Percentiles rank a stretch among this genome's conserved stretches.
Conservation (phyloP, 2,888 invertebrate genomes). For the Taenaris catops region DNA sequence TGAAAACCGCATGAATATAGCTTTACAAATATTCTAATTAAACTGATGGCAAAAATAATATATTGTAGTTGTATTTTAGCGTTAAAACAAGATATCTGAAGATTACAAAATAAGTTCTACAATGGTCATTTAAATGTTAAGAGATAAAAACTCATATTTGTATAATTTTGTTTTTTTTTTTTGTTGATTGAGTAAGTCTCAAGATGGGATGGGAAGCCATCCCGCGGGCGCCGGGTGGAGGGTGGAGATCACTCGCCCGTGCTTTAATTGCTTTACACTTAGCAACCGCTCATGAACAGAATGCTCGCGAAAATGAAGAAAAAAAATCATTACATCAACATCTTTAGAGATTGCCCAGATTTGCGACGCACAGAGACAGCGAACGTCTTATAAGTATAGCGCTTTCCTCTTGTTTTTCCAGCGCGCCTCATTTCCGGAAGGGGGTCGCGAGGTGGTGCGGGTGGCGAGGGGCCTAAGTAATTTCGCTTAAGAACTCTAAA, state of each 20-base stretch:
- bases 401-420: constrained; percentile 78
- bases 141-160: constrained; percentile 22
- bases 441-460: constrained; percentile 59
- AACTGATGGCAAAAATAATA: too few relatives aligned
- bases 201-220: constrained; percentile 35
- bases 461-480: constrained; percentile 82
- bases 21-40: too few relatives aligned
- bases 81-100: too few relatives aligned
- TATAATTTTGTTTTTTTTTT: constrained; percentile 44
- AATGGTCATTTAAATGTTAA: constrained; percentile 11
- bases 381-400: constrained; percentile 63
- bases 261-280: constrained; percentile 80
- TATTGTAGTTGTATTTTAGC: too few relatives aligned
- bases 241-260: constrained; percentile 78
- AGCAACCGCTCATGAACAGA: constrained; percentile 78
- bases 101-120: too few relatives aligned
- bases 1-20: too few relatives aligned
- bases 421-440: constrained; percentile 77
- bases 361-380: constrained; percentile 70
- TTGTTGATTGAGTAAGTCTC: constrained; percentile 61
- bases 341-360: constrained; percentile 77
- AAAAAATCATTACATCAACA: constrained; percentile 78
- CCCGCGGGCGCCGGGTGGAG: constrained; percentile 35
- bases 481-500: constrained; percentile 85
- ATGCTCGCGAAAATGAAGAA: constrained; percentile 72